These are phyloP conservation scores for Vireo altiloquus DNA, from an alignment of 2,113 vertebrate species.

Conservation along the genomic window DNA sequence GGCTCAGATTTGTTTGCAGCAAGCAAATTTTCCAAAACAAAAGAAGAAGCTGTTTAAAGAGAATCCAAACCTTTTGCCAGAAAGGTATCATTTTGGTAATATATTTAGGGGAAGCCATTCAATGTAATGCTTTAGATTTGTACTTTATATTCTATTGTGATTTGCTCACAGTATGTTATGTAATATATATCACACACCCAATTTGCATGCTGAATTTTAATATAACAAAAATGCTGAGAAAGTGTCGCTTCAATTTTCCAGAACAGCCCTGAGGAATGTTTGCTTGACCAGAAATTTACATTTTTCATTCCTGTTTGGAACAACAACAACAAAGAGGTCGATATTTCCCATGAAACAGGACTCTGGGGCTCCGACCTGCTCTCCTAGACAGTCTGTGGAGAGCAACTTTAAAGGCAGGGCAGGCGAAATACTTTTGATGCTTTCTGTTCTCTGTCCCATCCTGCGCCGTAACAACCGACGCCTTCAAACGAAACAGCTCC, in stretches of 20 bases:
- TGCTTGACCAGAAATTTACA: slow-evolving; percentile 62
- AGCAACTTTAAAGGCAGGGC: background rate
- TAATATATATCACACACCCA: slow-evolving; percentile 1
- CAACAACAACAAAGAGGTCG: slow-evolving; percentile 51
- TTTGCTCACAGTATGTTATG: background rate
- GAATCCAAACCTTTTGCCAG: slow-evolving; percentile 1
- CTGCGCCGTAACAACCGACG: accelerated
- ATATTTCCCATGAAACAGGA: slow-evolving; percentile 36
- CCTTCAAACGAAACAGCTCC: slow-evolving; percentile 36
- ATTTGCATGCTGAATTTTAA: slow-evolving; percentile 40
- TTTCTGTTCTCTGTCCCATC: background rate
- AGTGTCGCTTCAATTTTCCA: slow-evolving; percentile 60
- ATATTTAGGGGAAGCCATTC: background rate
- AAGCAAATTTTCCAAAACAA: slow-evolving; percentile 42
- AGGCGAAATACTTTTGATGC: background rate
- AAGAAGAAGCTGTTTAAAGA: background rate
- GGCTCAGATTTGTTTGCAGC: background rate
- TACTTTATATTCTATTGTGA: background rate
- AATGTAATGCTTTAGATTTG: background rate
- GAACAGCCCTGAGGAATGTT: slow-evolving; percentile 49
- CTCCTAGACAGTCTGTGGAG: background rate
- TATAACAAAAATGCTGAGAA: slow-evolving; percentile 46
- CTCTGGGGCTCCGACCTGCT: background rate
- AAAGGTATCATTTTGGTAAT: slow-evolving; percentile 19
- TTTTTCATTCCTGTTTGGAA: slow-evolving; percentile 58